These are phyloP conservation scores for Sturnus vulgaris DNA, from an alignment of 2,113 vertebrate genomes.

Conservation along the genomic window DNA sequence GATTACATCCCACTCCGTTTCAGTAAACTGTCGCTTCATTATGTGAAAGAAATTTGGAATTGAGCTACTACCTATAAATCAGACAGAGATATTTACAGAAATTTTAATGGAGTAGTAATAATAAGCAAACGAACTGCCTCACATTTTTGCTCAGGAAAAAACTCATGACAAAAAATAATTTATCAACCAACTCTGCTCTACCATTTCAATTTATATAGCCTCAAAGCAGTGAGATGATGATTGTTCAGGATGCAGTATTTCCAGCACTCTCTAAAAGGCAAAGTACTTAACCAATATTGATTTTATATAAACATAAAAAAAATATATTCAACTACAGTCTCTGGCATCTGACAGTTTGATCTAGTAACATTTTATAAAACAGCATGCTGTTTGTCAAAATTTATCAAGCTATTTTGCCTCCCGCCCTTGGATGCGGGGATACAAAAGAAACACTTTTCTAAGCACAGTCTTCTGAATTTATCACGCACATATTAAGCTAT, in stretches of 20 bases:
- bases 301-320: not conserved
- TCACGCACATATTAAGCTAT: not conserved
- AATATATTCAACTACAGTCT: not conserved
- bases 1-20: slow-evolving; percentile 87
- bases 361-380: not conserved
- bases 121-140: not conserved
- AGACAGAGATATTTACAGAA: slow-evolving; percentile 48
- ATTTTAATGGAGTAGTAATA: not conserved
- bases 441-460: not conserved
- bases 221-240: not conserved
- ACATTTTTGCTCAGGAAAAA: not conserved
- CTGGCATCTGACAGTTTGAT: not conserved
- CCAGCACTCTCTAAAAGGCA: not conserved
- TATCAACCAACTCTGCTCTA: not conserved
- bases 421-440: not conserved
- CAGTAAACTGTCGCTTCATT: slow-evolving; percentile 96
- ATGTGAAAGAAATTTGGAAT: slow-evolving; percentile 91
- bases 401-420: not conserved
- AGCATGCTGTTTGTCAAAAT: not conserved
- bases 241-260: not conserved
- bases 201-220: not conserved
- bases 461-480: not conserved
- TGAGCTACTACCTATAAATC: slow-evolving; percentile 84
- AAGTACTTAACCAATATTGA: not conserved
- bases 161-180: not conserved